Evolutionary conservation across 2,888 invertebrate species (phyloP), one percentile per base, ranked within the genome.

Genomic region (Scotopteryx bipunctaria): DNA sequence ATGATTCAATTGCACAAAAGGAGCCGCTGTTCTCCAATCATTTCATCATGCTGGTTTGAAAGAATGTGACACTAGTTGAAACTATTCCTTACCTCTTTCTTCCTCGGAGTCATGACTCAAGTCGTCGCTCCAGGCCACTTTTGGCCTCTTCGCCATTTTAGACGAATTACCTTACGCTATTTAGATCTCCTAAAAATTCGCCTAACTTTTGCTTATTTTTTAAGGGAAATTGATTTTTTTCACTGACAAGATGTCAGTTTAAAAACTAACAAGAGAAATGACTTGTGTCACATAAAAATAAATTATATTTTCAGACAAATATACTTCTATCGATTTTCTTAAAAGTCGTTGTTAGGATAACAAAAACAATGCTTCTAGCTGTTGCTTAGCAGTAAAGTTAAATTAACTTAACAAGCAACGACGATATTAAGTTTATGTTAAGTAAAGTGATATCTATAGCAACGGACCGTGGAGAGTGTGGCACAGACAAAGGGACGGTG

Each of bases 101-200:
- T 84, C 91, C 46, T 86, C 91, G 0, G 90, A 90, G 60, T 91
- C 85, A 67, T 89, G 85, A 58, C 91, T 91, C 23, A 91, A 67
- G 57, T 91, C 91, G 51, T 91, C 91, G 42, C 91, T 91, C 91
- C 91, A 91, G 0, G 86, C 73, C 1, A 88, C 76, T 72, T 87
- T 91, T 1, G 61, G 55, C 41, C 81, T 69, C 42, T 69, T 79
- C 59, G 64, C 72, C 75, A 78, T 81, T 11, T 56, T 72, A 60
- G 45, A 55, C 37, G 37, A 38, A n/a, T 46, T 32, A 43, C 6
- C 33, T 48, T 36, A 15, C 17, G 11, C 29, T 33, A 47, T 25
- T 31, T 38, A 1, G 17, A 32, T 23, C 19, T 17, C 15, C 23
- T 47, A 55, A 37, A 44, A 29, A 55, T 43, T 44, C 17, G 25